Percentiles rank a stretch among this genome's conserved stretches.
These are phyloP conservation scores for Lycaon pictus DNA, from an alignment of 2,113 vertebrate species.

Conservation along the genomic window DNA sequence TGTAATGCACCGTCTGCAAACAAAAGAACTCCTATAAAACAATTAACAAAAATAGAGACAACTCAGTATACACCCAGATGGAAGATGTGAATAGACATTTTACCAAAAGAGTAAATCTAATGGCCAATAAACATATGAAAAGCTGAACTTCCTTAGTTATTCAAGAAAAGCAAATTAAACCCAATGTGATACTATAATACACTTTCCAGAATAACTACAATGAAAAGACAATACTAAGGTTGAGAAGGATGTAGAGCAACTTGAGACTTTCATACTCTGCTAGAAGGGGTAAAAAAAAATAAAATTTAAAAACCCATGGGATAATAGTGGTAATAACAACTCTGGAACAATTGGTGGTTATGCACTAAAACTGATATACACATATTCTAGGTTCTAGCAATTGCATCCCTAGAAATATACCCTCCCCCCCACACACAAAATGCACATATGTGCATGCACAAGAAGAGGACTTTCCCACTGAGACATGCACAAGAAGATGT, in stretches of 20 bases:
- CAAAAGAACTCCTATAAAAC: not conserved
- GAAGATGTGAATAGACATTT: not conserved
- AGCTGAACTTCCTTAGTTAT: not conserved
- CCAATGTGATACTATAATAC: not conserved
- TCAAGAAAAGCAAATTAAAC: not conserved
- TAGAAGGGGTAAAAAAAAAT: not conserved
- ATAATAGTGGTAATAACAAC: not conserved
- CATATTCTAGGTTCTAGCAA: not conserved
- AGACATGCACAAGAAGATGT: not conserved
- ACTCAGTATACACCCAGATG: not conserved
- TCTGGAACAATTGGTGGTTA: not conserved
- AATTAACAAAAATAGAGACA: not conserved
- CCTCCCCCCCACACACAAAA: not conserved
- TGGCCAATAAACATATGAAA: not conserved
- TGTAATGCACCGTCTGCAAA: not conserved
- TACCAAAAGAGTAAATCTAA: not conserved
- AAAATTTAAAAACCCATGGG: not conserved
- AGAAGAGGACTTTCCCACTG: not conserved
- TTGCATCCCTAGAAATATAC: not conserved
- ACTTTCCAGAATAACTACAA: not conserved
- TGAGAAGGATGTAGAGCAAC: not conserved
- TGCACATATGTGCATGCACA: not conserved
- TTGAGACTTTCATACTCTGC: not conserved
- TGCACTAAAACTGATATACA: not conserved
- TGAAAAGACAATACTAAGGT: not conserved